Percentiles rank a stretch among this genome's conserved stretches.
Evolutionary conservation across 2,113 vertebrate genomes (phyloP).

Genomic region (pig (Sus scrofa)): DNA sequence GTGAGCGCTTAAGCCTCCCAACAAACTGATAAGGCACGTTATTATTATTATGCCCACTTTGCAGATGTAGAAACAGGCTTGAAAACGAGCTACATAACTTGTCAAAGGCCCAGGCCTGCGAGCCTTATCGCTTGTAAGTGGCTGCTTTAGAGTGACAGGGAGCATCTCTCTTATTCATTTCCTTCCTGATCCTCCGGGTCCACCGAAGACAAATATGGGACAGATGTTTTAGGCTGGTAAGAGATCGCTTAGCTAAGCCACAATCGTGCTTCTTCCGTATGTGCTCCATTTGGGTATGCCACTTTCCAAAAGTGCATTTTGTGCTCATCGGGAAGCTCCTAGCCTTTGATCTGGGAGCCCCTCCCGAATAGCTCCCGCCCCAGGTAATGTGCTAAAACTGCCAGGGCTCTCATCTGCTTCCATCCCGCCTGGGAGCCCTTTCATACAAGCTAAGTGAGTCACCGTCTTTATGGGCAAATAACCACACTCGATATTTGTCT

Average conservation of each 20-base stretch:
- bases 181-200: neutral
- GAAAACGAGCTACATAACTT: neutral
- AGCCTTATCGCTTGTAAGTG: neutral
- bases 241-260: neutral
- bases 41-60: neutral
- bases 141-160: neutral
- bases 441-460: neutral
- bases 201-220: neutral
- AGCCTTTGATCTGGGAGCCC: neutral
- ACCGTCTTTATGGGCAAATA: neutral
- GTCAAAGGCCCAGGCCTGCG: neutral
- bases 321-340: neutral
- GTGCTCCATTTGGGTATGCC: neutral
- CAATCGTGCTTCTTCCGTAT: too few relatives aligned
- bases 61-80: neutral
- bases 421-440: neutral
- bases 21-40: neutral
- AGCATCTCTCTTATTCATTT: neutral
- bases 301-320: neutral
- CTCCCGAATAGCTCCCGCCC: neutral
- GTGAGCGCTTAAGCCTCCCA: neutral
- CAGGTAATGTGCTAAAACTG: neutral
- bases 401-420: neutral
- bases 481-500: neutral
- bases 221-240: neutral